Base-by-base conservation (phyloP, 2,797 vertebrate species). In the Anguilla pacifica region DNA sequence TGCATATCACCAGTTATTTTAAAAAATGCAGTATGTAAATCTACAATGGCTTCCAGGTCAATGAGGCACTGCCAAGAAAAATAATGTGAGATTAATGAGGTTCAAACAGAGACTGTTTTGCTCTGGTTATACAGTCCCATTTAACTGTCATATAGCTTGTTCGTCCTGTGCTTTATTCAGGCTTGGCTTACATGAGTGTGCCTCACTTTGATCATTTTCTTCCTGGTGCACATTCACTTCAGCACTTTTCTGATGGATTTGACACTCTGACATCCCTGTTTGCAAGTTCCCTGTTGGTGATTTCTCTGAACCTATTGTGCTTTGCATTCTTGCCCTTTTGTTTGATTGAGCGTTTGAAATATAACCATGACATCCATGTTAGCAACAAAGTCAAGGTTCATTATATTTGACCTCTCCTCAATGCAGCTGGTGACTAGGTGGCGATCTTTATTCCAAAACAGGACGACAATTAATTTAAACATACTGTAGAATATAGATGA, bases 21-120 rank as follows among this genome's bases (percentile, higher is more conserved):
- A 70, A 28, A 46, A 70, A 70, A n/a, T 70, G 64, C 64, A 28
- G 64, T n/a, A 70, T 70, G 25, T 70, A 70, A 70, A 70, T 70
- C 25, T 25, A 70, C 64, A 70, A 70, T 70, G 28, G 64, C 64
- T 28, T 28, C 64, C 64, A 70, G 64, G 64, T 70, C 64, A 70
- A 70, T 70, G 64, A 70, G 64, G 64, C 64, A 28, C 64, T 70
- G 64, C n/a, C 64, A 70, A 11, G 64, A 70, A 70, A 70, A 70
- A 70, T 70, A 70, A 70, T 70, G 25, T 70, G 64, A 70, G 64
- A n/a, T 70, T 70, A 70, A 70, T 70, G 64, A 70, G 25, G 25
- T 70, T 28, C 6, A 70, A 28, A 70, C 64, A 70, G 61, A 64
- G 64, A 28, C 25, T 70, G n/a, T 70, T 70, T 70, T 70, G 64